A percentile compares a stretch with the other conserved stretches of the same genome.
These are phyloP conservation scores for Petrolisthes manimaculis DNA, from an alignment of 2,888 invertebrate species.

Conservation along the genomic window DNA sequence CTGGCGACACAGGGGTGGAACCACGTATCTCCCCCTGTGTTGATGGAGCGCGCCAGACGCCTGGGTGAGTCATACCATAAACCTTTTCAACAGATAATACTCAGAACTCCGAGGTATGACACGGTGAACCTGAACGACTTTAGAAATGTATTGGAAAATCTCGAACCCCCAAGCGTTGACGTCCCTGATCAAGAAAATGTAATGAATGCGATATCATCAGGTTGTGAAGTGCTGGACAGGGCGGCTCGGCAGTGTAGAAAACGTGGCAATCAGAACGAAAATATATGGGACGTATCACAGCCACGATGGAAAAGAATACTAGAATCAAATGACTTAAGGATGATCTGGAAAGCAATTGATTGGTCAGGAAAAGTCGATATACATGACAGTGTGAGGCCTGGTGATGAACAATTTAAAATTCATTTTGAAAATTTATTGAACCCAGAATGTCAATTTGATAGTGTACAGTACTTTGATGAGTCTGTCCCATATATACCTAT, in stretches of 20 bases:
- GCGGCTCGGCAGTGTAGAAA: not conserved
- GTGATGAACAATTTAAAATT: not conserved
- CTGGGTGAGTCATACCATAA: no score
- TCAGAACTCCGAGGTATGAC: not conserved
- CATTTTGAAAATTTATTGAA: no score
- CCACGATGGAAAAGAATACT: conserved; percentile 5
- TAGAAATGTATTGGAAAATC: not conserved
- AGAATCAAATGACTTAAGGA: not conserved
- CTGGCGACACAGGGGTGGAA: no score
- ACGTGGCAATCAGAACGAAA: not conserved
- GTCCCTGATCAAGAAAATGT: not conserved
- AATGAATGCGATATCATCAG: not conserved
- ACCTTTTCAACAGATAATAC: no score
- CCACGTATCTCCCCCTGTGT: no score
- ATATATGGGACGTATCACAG: conserved; percentile 8
- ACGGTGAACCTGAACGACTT: not conserved
- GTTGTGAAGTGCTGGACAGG: not conserved
- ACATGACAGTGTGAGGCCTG: not conserved
- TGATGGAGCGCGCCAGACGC: no score
- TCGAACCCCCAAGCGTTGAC: not conserved
- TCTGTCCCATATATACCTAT: no score
- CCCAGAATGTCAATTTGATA: no score
- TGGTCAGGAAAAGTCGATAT: not conserved
- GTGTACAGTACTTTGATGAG: no score
- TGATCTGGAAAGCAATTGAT: not conserved